Evolutionary conservation across 2,888 invertebrate genomes (phyloP), one percentile per base, ranked within the genome.

Genomic region (Sarcophaga subvicina): DNA sequence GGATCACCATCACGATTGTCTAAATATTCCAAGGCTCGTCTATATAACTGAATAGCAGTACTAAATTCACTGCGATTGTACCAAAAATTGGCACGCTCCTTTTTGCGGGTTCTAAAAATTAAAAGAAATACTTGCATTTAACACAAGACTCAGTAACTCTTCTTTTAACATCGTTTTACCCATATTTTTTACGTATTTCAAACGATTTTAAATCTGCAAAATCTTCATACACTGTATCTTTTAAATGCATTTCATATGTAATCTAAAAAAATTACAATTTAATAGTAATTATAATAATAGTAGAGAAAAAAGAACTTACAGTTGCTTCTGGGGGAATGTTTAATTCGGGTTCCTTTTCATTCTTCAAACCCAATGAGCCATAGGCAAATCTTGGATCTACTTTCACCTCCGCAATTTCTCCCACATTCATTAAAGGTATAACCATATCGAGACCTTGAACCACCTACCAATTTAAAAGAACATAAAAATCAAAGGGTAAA

Each of bases 81-180:
- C 96, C 97, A 97, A 95, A 97, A 98, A 93, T 98, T 98, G 8
- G 98, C 99, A 80, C 97, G 95, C 90, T 97, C 96, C 86, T 98
- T 95, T 91, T 97, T 98, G 84, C 94, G 94, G 90, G 96, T 95
- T 17, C 97, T 96, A 90, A 0, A 66, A 59, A 54, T 17, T 14
- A 54, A 14, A 54, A 12, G 37, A 37, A 37, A 37, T 10, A 37
- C 37, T 37, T 37, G 1, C 14, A 54, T 54, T 54, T 14, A 54
- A 54, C 4, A 54, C 17, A 54, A 54, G 5, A 4, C 12, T 54
- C 3, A 37, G 1, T 5, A 47, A 45, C 14, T 49, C 12, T 22
- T 37, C 8, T 37, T 37, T 54, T 54, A 54, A 54, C 17, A 54
- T 14, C 12, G 14, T 14, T 85, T 92, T 94, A 97, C 98, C 98